These are phyloP conservation scores for Fragariocoptes setiger DNA, from an alignment of 1,140 invertebrate genomes.

Conservation along the genomic window DNA sequence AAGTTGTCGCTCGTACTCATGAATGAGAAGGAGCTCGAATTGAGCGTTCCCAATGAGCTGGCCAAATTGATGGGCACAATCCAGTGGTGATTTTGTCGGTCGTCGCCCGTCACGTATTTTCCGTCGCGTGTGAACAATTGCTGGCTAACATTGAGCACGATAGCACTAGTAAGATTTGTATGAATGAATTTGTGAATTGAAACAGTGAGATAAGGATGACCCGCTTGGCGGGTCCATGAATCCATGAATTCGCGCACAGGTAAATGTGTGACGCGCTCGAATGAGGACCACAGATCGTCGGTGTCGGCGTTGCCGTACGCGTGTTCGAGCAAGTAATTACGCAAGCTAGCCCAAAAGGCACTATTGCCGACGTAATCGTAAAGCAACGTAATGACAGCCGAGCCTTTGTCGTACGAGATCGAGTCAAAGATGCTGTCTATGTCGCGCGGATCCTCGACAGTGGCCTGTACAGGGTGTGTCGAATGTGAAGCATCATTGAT, in stretches of 20 bases:
- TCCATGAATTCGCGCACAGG: conserved; percentile 37
- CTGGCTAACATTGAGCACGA: too few relatives aligned
- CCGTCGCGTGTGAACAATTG: too few relatives aligned
- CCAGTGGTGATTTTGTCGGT: too few relatives aligned
- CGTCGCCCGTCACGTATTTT: too few relatives aligned
- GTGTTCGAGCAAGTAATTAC: conserved; percentile 55
- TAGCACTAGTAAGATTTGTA: too few relatives aligned
- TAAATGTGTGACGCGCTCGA: conserved; percentile 9
- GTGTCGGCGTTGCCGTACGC: conserved; percentile 42
- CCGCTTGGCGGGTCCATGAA: conserved; percentile 71
- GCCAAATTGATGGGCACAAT: too few relatives aligned
- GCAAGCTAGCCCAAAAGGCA: conserved; percentile 41
- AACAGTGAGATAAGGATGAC: too few relatives aligned
- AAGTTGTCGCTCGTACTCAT: too few relatives aligned
- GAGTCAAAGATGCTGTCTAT: conserved; percentile 61
- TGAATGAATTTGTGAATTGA: too few relatives aligned
- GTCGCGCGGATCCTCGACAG: conserved; percentile 46
- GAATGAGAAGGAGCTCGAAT: too few relatives aligned
- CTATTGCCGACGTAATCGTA: conserved; percentile 18
- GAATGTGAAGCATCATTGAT: conserved; percentile 43
- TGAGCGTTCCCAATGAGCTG: too few relatives aligned
- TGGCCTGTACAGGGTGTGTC: conserved; percentile 54
- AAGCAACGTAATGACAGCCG: conserved; percentile 10
- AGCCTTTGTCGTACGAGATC: conserved; percentile 67
- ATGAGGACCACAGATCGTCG: conserved; percentile 29